Base-by-base conservation (phyloP, 2,888 invertebrate species). In the Hypselothyrea guttata region DNA sequence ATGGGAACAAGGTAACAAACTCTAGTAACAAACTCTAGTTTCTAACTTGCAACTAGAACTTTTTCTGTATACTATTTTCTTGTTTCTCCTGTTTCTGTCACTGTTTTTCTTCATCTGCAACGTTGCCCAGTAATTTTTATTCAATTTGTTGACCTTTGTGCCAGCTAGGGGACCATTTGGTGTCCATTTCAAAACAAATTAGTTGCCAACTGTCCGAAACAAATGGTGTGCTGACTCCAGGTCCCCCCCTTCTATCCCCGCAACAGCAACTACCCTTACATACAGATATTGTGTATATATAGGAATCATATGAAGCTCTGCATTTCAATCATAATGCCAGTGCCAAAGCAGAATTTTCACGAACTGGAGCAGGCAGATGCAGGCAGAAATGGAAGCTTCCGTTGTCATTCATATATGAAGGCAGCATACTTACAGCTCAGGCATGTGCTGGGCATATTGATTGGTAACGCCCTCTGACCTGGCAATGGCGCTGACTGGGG, bases 191-290 rank as follows among this genome's bases (percentile, higher is more conserved):
- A 72, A 71, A 76, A 70, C 81, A 77, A 77, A 77, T 77, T 77
- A 84, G 84, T 79, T 77, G 73, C 84, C 77, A 81, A 77, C 84
- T 84, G 77, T 84, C 77, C 74, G 67, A 81, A 81, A 81, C 77
- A 77, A 77, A 84, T 77, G 84, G 73, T 81, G 77, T 75, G 45
- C 55, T 38, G 18, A 8, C 46, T 18, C 22, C 9, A 8, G 7
- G 27, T n/a, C 3, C 2, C 7, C 8, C 7, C 0, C 16, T 2
- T 0, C 11, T 27, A 1, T 15, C 22, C 1, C 27, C 5, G 4
- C 9, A 2, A 4, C 15, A n/a, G n/a, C n/a, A n/a, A 7, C n/a
- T 7, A 4, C 7, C 12, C 4, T 18, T 28, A 2, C 28, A 4
- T 37, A 13, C n/a, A 31, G 4, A 7, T 35, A 9, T 1, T 7